Conservation (phyloP, 2,888 invertebrate genomes). For the Drosophila koepferae region DNA sequence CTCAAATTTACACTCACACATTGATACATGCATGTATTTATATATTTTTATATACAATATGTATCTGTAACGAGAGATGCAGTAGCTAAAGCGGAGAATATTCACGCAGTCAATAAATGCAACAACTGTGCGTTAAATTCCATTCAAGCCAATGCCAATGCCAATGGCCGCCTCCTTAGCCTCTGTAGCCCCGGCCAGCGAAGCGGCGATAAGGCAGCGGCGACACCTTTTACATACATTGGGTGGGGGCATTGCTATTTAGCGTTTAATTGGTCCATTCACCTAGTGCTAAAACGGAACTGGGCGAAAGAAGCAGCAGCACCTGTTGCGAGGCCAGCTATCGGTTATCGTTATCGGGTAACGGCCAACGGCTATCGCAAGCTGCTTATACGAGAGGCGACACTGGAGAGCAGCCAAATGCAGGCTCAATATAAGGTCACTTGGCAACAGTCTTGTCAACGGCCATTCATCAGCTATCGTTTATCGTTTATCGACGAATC, state of each 20-base stretch:
- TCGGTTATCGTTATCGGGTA: slow-evolving; percentile 3
- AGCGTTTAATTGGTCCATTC: slow-evolving; percentile 62
- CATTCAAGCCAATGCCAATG: slow-evolving; percentile 11
- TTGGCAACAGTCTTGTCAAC: background rate
- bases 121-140: slow-evolving; percentile 26
- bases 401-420: background rate
- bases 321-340: background rate
- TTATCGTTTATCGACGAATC: background rate
- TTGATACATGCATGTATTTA: background rate
- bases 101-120: slow-evolving; percentile 19
- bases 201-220: slow-evolving; percentile 30
- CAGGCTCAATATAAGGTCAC: background rate
- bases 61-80: background rate
- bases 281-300: slow-evolving; percentile 48
- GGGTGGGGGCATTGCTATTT: background rate
- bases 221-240: slow-evolving; percentile 17
- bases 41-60: background rate
- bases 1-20: slow-evolving; percentile 19
- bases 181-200: background rate
- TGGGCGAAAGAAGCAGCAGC: slow-evolving; percentile 1
- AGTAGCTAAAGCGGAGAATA: background rate
- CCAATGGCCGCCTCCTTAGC: slow-evolving; percentile 39
- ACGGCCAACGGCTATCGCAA: background rate
- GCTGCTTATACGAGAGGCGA: background rate
- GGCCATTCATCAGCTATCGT: background rate